Percentiles rank a stretch among this genome's conserved stretches.
phyloP scores from a whole-genome alignment of 2,797 vertebrate genomes.

The Gadopsis bispinosus region DNA sequence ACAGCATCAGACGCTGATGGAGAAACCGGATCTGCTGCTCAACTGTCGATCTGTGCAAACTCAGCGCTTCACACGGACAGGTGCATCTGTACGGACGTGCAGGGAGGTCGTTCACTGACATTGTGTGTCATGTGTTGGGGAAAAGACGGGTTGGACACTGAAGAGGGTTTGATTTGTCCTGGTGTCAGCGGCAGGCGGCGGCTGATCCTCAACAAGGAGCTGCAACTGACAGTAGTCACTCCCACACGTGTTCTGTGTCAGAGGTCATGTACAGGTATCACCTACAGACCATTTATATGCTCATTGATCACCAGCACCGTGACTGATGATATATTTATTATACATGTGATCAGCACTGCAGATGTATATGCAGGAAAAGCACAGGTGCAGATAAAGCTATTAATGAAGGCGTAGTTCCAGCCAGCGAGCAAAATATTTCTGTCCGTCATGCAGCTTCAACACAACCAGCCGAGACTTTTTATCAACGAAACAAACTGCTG shows the following conservation, averaged over 20 bases:
- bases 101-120: neutral
- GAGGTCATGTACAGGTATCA: slow-evolving; percentile 2
- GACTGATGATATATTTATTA: neutral
- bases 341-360: neutral
- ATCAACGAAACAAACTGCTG: neutral
- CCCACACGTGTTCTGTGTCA: slow-evolving; percentile 4
- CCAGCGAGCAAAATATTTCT: too few relatives aligned
- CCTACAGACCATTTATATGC: too few relatives aligned
- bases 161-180: slow-evolving; percentile 48
- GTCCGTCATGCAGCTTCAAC: neutral
- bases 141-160: slow-evolving; percentile 3
- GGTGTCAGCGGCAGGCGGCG: slow-evolving; percentile 52
- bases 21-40: slow-evolving; percentile 25
- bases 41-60: neutral
- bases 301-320: neutral
- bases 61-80: slow-evolving; percentile 44
- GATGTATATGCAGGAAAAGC: neutral
- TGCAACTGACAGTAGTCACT: slow-evolving; percentile 53
- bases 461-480: neutral
- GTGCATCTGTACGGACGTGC: neutral
- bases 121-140: slow-evolving; percentile 23
- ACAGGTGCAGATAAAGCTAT: too few relatives aligned
- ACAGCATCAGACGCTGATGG: neutral
- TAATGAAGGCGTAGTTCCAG: too few relatives aligned
- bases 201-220: slow-evolving; percentile 30